phyloP scores from a whole-genome alignment of 1,140 invertebrate species.

The Acromyrmex charruanus region DNA sequence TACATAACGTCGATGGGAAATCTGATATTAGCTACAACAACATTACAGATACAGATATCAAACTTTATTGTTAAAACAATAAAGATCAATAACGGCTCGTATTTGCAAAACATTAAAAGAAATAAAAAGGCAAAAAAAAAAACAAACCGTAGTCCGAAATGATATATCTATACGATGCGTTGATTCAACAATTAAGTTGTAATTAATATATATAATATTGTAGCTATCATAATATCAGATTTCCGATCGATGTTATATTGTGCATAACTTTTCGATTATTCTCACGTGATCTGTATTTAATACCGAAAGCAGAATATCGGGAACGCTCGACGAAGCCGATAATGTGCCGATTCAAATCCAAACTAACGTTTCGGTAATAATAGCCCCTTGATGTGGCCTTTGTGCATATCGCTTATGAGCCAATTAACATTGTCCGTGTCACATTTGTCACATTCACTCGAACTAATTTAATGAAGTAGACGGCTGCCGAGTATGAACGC shows the following conservation, averaged over 20 bases:
- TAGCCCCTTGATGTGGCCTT: slow-evolving; percentile 16
- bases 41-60: too few species aligned
- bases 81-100: too few species aligned
- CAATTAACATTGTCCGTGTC: slow-evolving; percentile 31
- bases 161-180: too few species aligned
- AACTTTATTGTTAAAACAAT: too few species aligned
- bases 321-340: background rate
- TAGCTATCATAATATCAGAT: background rate
- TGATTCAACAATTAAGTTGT: too few species aligned
- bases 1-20: too few species aligned
- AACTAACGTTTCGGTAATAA: slow-evolving; percentile 22
- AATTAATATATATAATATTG: too few species aligned
- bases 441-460: slow-evolving; percentile 33
- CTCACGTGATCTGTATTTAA: slow-evolving; percentile 11
- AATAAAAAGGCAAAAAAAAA: too few species aligned
- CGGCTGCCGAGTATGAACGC: slow-evolving; percentile 7
- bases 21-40: too few species aligned
- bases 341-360: background rate
- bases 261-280: background rate
- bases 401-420: slow-evolving; percentile 9
- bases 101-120: too few species aligned
- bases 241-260: background rate
- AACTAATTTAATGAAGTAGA: slow-evolving; percentile 45
- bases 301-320: slow-evolving; percentile 17
- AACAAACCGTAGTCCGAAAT: too few species aligned